Evolutionary conservation across 2,888 invertebrate genomes (phyloP), one percentile per base, ranked within the genome.

Genomic region (Flexamia atlantica): DNA sequence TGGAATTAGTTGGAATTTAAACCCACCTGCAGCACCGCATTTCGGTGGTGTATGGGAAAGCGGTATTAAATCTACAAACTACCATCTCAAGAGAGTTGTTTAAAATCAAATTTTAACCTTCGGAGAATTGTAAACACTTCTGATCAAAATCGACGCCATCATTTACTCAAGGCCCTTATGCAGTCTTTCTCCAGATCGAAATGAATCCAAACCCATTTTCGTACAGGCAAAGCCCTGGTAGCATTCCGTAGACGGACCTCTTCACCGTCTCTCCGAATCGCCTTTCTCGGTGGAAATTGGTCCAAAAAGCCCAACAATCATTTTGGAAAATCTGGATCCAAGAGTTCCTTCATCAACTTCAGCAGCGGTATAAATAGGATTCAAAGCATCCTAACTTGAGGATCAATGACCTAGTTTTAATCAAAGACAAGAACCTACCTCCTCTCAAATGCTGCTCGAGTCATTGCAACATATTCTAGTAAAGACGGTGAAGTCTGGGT

Each of bases 11-110:
- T 80, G 57, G 57, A 12, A 80, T 20, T 80, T 80, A 32, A 80
- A 82, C 23, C 89, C 89, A 7, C 88, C 88, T 4, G 85, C 68
- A 36, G 87, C 88, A n/a, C 5, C 88, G 3, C 88, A 89, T 84
- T 88, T 88, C 81, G 89, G 89, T 4, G 89, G 89, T 4, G 81
- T 89, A 9, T 89, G 89, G 88, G 89, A 89, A 84, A 87, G 88
- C 4, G 88, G 87, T 10, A 89, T 89, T 0, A 89, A 89, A 68
- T 88, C 88, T 0, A 85, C 87, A 0, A 90, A 90, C 84, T 86
- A 85, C 83, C 89, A 89, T 82, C 74, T 89, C 0, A 87, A 86
- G 28, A 83, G 88, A 25, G 85, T 88, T 0, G 60, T 89, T 7
- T 87, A 88, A 0, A 85, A 86, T 1, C 36, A 86, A 14, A 85